phyloP scores from a whole-genome alignment of 2,888 invertebrate species.

The Ophioninae sp. region DNA sequence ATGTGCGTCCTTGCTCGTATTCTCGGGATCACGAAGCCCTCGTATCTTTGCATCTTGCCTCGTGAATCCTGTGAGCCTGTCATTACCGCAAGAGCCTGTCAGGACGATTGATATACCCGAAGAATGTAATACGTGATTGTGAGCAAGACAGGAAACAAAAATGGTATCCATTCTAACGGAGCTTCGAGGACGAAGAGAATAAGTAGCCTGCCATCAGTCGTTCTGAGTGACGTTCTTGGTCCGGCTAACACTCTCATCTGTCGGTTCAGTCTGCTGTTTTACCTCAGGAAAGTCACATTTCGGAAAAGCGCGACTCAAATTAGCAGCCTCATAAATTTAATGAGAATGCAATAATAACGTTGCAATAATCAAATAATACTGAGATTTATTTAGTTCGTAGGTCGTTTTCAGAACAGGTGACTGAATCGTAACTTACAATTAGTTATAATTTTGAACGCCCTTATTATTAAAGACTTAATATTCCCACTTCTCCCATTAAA shows the following conservation, averaged over 20 bases:
- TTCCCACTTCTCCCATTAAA: too few relatives aligned
- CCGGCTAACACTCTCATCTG: not conserved
- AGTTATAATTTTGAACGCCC: too few relatives aligned
- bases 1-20: constrained; percentile 35
- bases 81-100: constrained; percentile 21
- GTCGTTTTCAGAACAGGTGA: not conserved
- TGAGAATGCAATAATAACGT: not conserved
- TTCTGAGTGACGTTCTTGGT: not conserved
- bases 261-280: not conserved
- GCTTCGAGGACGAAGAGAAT: not conserved
- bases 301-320: not conserved
- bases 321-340: not conserved
- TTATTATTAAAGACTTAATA: too few relatives aligned
- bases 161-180: not conserved
- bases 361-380: not conserved
- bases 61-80: not conserved
- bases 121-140: constrained; percentile 10
- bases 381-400: too few relatives aligned
- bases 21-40: constrained; percentile 1
- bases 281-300: not conserved
- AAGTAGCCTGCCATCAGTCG: not conserved
- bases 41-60: constrained; percentile 24
- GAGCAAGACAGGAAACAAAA: constrained; percentile 5
- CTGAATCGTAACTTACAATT: not conserved
- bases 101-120: constrained; percentile 16